phyloP scores from a whole-genome alignment of 1,140 invertebrate genomes.

The Diorhabda elongata region DNA sequence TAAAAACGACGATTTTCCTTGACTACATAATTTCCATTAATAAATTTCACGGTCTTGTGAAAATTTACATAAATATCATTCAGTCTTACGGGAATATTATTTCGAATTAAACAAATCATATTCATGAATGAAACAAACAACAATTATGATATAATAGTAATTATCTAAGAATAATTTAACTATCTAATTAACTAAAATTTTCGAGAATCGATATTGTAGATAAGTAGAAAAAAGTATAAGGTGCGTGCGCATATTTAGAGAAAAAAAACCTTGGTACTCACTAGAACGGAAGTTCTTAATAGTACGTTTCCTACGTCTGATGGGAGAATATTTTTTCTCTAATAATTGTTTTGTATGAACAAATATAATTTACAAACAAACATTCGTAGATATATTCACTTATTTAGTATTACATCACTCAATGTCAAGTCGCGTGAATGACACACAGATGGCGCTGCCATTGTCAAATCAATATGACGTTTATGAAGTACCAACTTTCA shows the following conservation, averaged over 20 bases:
- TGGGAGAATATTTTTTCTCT: conserved; percentile 24
- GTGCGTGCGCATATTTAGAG: conserved; percentile 25
- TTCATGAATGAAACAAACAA: conserved; percentile 1
- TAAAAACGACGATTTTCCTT: neutral
- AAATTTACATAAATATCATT: neutral
- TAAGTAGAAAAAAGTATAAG: no score
- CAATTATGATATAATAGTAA: conserved; percentile 3
- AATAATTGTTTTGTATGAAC: conserved; percentile 1
- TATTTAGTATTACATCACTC: no score
- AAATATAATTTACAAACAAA: neutral
- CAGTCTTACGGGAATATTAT: neutral
- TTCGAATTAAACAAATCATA: neutral
- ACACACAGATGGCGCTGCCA: no score
- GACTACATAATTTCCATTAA: neutral
- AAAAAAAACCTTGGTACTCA: conserved; percentile 24
- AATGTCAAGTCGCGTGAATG: no score
- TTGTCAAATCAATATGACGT: no score
- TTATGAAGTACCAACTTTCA: no score
- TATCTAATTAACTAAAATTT: no score
- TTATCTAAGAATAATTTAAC: neutral
- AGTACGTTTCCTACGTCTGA: conserved; percentile 32
- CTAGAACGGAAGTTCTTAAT: conserved; percentile 34
- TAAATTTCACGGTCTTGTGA: neutral
- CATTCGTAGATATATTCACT: neutral
- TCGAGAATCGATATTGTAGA: no score